Evolutionary conservation across 2,888 invertebrate genomes (phyloP), one percentile per base, ranked within the genome.

Genomic region (Ctena decussata): DNA sequence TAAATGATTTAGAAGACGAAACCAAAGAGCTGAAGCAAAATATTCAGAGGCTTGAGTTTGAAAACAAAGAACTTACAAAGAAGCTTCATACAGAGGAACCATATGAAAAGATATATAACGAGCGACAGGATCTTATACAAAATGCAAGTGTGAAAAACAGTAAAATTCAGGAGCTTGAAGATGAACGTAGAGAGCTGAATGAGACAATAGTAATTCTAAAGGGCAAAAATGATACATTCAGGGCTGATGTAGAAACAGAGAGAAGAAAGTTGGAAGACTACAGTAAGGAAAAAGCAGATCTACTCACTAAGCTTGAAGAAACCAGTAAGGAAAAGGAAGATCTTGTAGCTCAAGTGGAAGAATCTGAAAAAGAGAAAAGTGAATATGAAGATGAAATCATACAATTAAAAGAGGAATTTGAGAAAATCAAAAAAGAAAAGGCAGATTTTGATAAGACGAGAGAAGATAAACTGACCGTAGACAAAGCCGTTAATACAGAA

Each of bases 71-170:
- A 65, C 39, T 88, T 24, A 77, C 81, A 53, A 72, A 79, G 0
- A 85, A 86, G 49, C 49, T 88, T 0, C 27, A 88, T 35, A 85
- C 74, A 35, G 88, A 88, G 39, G 88, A 88, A 46, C 80, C 85
- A 3, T 86, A 88, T 57, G 84, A 88, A 69, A 84, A 86, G 32
- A 77, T 88, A 27, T 84, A 65, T 37, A 86, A 86, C 70, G 88
- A 88, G 70, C 57, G 88, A 32, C 71, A 82, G 27, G 65, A 85
- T 37, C 37, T 84, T n/a, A 39, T 71, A 32, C 73, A 84, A 72
- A 77, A 84, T 24, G 71, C 46, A 1, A 53, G 46, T 46, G 71
- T 41, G 21, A 82, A 78, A n/a, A 71, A 60, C 5, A 35, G 35
- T 6, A 71, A 72, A 78, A 79, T 88, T 37, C 30, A 70, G 30